Conservation (phyloP, 2,888 invertebrate species). For the Euzophera pinguis region DNA sequence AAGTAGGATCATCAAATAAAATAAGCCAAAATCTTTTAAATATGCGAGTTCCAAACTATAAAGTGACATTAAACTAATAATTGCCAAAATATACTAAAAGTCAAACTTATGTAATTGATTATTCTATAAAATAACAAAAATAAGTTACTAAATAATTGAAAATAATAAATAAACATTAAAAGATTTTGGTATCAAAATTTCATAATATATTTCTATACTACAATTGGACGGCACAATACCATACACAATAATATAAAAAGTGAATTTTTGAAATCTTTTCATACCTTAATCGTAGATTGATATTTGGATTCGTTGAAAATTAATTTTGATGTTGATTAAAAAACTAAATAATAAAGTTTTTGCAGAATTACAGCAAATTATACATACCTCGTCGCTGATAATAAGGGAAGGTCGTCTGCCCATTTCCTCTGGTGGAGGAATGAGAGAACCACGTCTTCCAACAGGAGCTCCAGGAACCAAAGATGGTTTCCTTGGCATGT, state of each 20-base stretch:
- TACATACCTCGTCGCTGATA: conserved; percentile 95
- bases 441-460: conserved; percentile 87
- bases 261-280: conserved; percentile 26
- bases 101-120: neutral
- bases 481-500: conserved; percentile 86
- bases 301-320: conserved; percentile 26
- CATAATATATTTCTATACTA: conserved; percentile 24
- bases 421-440: conserved; percentile 93
- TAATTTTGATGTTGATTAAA: too few relatives aligned
- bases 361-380: conserved; percentile 15
- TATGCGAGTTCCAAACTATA: too few relatives aligned
- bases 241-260: conserved; percentile 34
- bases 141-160: too few relatives aligned
- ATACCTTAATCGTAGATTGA: conserved; percentile 52
- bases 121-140: too few relatives aligned
- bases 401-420: conserved; percentile 93
- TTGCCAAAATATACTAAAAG: neutral
- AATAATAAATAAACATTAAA: neutral
- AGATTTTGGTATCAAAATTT: conserved; percentile 9
- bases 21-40: conserved; percentile 13
- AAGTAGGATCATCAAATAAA: neutral
- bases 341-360: conserved; percentile 9
- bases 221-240: conserved; percentile 47
- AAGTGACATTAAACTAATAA: too few relatives aligned
- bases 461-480: conserved; percentile 80